Percentiles rank a stretch among this genome's conserved stretches.
Conservation (phyloP, 2,888 invertebrate species). For the Gortyna flavago region DNA sequence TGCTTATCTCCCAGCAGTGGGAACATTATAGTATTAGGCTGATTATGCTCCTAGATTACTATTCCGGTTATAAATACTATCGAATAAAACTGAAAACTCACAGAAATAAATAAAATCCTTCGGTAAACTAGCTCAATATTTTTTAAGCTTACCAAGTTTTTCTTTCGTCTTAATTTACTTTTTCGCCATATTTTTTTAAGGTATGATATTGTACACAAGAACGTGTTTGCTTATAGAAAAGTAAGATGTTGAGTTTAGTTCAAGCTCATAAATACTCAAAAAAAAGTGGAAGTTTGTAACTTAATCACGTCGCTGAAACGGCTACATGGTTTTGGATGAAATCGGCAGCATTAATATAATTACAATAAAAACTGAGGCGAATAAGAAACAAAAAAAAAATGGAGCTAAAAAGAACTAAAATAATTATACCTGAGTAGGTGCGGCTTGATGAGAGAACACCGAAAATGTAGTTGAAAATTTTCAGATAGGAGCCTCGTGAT, state of each 20-base stretch:
- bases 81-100: conserved; percentile 14
- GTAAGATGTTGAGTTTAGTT: neutral
- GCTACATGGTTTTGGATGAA: neutral
- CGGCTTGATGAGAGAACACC: too few relatives aligned
- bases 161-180: too few relatives aligned
- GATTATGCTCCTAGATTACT: neutral
- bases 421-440: neutral
- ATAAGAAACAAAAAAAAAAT: neutral
- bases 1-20: neutral
- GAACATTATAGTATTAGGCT: neutral
- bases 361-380: neutral
- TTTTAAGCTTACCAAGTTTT: neutral
- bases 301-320: neutral
- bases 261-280: neutral
- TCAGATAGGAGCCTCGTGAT: too few relatives aligned
- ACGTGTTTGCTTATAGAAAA: neutral
- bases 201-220: conserved; percentile 5
- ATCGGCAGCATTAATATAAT: neutral
- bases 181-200: conserved; percentile 18
- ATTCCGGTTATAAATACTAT: neutral
- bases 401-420: neutral
- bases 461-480: too few relatives aligned
- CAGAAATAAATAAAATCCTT: conserved; percentile 19
- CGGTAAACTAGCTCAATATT: conserved; percentile 17
- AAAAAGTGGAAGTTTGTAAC: neutral